Conservation (phyloP, 92 coral and sea anemone species). For the Actinostola sp. region DNA sequence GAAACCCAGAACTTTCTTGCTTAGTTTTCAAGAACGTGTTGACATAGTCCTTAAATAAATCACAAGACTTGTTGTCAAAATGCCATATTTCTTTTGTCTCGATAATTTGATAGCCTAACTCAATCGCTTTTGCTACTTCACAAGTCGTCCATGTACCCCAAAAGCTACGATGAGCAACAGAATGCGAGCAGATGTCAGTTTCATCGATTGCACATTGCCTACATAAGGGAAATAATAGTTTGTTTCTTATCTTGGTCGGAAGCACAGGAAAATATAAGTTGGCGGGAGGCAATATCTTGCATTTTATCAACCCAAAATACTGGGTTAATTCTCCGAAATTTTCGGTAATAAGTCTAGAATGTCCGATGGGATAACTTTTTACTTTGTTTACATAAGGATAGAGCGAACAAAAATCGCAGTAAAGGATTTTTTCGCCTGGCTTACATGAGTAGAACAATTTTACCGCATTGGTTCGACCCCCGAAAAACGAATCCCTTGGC, state of each 20-base stretch:
- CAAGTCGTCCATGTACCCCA: conserved; percentile 37
- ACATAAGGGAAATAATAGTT: conserved; percentile 37
- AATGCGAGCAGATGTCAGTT: neutral
- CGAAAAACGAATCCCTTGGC: conserved; percentile 32
- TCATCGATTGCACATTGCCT: conserved; percentile 17
- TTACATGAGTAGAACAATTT: conserved; percentile 16
- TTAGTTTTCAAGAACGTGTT: conserved; percentile 41
- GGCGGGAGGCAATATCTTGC: conserved; percentile 22
- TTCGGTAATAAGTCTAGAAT: conserved; percentile 31
- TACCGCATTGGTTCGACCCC: conserved; percentile 24
- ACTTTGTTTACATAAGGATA: conserved; percentile 28
- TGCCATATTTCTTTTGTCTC: conserved; percentile 44
- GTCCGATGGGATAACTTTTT: conserved; percentile 33
- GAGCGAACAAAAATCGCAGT: conserved; percentile 17
- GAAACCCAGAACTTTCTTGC: conserved; percentile 40
- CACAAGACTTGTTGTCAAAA: conserved; percentile 16
- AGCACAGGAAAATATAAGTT: conserved; percentile 21
- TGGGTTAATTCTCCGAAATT: conserved; percentile 15
- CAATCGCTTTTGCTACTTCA: conserved; percentile 12
- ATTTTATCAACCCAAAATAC: conserved; percentile 33
- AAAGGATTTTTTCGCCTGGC: conserved; percentile 31
- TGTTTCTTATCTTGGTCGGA: conserved; percentile 3
- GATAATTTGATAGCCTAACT: conserved; percentile 29
- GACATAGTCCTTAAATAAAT: conserved; percentile 41
- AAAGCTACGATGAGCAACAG: neutral